phyloP scores from a whole-genome alignment of 2,888 invertebrate species.

The Eumacrocentrus americanus region DNA sequence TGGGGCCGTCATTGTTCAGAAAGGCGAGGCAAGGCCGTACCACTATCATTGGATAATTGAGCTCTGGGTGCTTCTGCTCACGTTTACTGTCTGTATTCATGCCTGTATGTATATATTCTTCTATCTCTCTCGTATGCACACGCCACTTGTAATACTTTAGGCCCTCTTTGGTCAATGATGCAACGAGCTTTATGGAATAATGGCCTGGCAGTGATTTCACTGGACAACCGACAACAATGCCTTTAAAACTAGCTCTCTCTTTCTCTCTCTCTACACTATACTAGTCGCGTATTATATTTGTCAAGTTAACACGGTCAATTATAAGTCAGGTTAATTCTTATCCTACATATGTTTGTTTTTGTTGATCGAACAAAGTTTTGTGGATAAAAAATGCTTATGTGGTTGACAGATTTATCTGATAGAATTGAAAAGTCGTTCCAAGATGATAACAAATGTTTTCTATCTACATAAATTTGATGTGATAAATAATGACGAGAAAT shows the following conservation, averaged over 20 bases:
- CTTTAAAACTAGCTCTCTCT: too few species aligned
- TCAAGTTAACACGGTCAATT: neutral
- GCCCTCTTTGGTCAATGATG: constrained; percentile 11
- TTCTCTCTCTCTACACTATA: too few species aligned
- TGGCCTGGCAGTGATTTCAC: constrained; percentile 10
- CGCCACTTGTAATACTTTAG: too few species aligned
- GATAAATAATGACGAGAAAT: too few species aligned
- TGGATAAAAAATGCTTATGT: neutral
- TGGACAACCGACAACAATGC: constrained; percentile 15
- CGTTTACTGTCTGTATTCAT: constrained; percentile 17
- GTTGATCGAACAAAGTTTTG: too few species aligned
- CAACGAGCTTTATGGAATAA: constrained; percentile 20
- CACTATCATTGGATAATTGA: constrained; percentile 27
- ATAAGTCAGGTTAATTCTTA: neutral
- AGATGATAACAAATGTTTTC: too few species aligned
- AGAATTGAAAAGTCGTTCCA: too few species aligned
- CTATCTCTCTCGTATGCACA: constrained; percentile 5
- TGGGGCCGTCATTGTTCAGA: constrained; percentile 47
- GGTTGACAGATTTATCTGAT: too few species aligned
- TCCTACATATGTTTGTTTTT: neutral
- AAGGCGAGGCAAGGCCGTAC: constrained; percentile 52
- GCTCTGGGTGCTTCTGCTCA: constrained; percentile 17
- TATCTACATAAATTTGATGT: too few species aligned
- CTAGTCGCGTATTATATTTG: too few species aligned
- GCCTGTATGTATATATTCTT: neutral